Evolutionary conservation across 2,888 invertebrate species (phyloP), one percentile per base, ranked within the genome.

Genomic region (Sarcophaga carnaria): DNA sequence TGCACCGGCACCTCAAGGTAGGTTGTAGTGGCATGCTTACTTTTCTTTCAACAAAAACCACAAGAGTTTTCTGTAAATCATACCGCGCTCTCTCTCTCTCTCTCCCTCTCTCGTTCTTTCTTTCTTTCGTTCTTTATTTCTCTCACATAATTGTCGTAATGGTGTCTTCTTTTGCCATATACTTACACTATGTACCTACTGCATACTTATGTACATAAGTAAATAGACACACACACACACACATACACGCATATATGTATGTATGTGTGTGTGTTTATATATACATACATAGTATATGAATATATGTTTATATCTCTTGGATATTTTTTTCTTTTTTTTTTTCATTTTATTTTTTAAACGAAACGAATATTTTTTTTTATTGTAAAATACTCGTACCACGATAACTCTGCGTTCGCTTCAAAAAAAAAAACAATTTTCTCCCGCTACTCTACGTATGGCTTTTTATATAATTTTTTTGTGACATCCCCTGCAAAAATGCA

Each of bases 11-110:
- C 86, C 90, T 75, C 93, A 92, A 93, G 93, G 93, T 93, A 93
- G 93, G 93, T 92, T 89, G 90, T 93, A 93, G 93, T 75, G 90
- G 93, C 93, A 93, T 93, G 87, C 45, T 92, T 84, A 88, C 17
- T 54, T 91, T 89, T 90, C 14, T 27, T 64, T 49, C 45, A 64
- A 22, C 11, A 59, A 66, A 49, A 59, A 12, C 54, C 22, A 76
- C 37, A 59, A 47, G 54, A 54, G 59, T 45, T 74, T 17, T 54
- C 54, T 54, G 54, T 54, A 54, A 54, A 54, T 54, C 54, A 54
- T 54, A 54, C 54, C 12, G 12, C 49, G 64, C n/a, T 27, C 54
- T 62, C n/a, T 63, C 45, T 54, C 63, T 78, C 69, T 70, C 66
- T 71, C 49, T 72, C 54, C 70, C 47, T 85, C 75, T 87, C 67